Evolutionary conservation across 37 sponge, comb jelly and placozoan species (phyloP).

Genomic region (Diacarnus erythraeanus): DNA sequence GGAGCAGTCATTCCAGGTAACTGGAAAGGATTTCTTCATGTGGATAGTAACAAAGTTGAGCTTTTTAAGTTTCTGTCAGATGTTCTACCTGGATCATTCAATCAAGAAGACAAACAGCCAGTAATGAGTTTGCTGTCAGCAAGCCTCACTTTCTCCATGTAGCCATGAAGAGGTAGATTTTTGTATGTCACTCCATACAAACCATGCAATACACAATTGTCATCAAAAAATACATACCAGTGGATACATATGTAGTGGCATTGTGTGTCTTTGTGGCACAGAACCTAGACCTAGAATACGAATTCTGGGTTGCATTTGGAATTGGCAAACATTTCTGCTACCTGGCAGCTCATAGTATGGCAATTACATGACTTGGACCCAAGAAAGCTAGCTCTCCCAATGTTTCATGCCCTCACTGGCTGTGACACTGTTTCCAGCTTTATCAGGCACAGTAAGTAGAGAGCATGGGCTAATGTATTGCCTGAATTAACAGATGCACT

Average conservation of each 20-base stretch:
- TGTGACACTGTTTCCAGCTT: slow-evolving; percentile 44
- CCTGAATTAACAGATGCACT: background rate
- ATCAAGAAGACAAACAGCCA: too few relatives aligned
- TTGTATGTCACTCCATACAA: too few relatives aligned
- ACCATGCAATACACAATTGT: too few relatives aligned
- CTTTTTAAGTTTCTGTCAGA: background rate
- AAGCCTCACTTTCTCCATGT: too few relatives aligned
- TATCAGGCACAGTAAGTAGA: slow-evolving; percentile 21
- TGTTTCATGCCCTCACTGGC: slow-evolving; percentile 51
- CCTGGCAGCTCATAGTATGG: slow-evolving; percentile 28
- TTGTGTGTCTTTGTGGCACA: too few relatives aligned
- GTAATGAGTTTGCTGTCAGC: too few relatives aligned
- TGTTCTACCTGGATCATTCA: too few relatives aligned
- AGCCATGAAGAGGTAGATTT: too few relatives aligned
- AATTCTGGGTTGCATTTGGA: slow-evolving; percentile 44
- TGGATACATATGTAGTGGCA: too few relatives aligned
- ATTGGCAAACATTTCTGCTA: slow-evolving; percentile 25
- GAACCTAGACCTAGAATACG: too few relatives aligned
- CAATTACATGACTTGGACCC: slow-evolving; percentile 5
- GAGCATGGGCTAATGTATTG: slow-evolving; percentile 5
- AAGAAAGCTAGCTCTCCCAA: slow-evolving; percentile 2
- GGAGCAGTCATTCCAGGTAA: slow-evolving; percentile 26
- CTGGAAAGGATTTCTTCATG: slow-evolving; percentile 1
- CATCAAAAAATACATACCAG: too few relatives aligned
- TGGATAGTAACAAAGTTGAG: background rate